Evolutionary conservation across 2,888 invertebrate species (phyloP), one percentile per base, ranked within the genome.

Genomic region (Lasioglossum vierecki): DNA sequence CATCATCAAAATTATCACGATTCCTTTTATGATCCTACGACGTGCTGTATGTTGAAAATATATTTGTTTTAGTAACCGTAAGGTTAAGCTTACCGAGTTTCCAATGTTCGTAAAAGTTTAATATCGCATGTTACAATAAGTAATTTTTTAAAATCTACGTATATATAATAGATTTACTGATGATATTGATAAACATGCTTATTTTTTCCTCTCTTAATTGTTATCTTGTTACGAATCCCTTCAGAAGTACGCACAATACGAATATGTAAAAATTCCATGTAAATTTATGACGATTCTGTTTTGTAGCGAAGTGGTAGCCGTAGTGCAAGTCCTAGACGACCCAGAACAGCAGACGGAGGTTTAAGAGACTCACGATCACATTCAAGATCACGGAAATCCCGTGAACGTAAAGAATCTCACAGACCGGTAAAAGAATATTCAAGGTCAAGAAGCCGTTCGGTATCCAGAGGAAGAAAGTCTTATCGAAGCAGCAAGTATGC

Each of bases 371-470:
- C 94, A 0, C 92, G 94, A 39, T 95, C 95, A 22, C 93, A 93
- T 93, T 92, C 94, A 91, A 91, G 95, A 94, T 92, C 94, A 91
- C 92, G 95, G 86, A 90, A 94, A 93, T 92, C 94, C 83, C 82
- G 94, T 83, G 92, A 94, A 86, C 90, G 95, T 89, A 93, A 95
- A 92, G 92, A 93, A 93, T 88, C 92, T 68, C 93, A 94, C 82
- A 92, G 94, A 76, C 88, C 93, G 13, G 91, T 93, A n/a, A 93
- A 94, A 82, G 95, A 95, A 86, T 94, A 95, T 71, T 95, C 94
- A 81, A 94, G 94, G 88, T 95, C 93, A 77, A 91, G 93, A 88
- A 96, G 93, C 91, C 95, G 93, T 92, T 95, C 92, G 15, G 92
- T 91, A 84, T 95, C 92, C 79, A 94, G 94, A 82, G 95, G 94